A percentile compares a stretch with the other conserved stretches of the same genome.
Evolutionary conservation across 1,140 invertebrate genomes (phyloP).

Genomic region (Tetramorium alpestre): DNA sequence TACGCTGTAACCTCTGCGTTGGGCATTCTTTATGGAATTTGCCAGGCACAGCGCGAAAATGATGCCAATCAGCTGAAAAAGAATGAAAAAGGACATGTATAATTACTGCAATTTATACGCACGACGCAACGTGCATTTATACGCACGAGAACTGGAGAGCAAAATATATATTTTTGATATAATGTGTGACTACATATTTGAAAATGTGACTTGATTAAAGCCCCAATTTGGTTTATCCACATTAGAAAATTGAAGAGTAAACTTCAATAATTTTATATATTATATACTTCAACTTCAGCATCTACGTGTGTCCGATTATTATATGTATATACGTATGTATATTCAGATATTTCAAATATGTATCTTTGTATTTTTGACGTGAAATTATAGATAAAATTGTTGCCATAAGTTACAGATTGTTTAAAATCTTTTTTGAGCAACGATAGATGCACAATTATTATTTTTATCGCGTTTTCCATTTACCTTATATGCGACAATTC

Average conservation of each 20-base stretch:
- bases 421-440: not conserved
- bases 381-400: not conserved
- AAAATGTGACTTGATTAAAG: not conserved
- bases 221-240: not conserved
- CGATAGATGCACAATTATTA: constrained; percentile 10
- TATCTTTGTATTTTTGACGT: not conserved
- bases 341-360: not conserved
- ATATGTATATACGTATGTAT: not conserved
- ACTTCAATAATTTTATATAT: not conserved
- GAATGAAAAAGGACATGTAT: not conserved
- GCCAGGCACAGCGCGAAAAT: constrained; percentile 94
- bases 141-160: not conserved
- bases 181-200: not conserved
- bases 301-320: not conserved
- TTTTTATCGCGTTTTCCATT: not conserved
- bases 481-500: not conserved
- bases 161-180: not conserved
- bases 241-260: not conserved
- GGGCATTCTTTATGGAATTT: constrained; percentile 89
- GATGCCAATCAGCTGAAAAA: constrained; percentile 91
- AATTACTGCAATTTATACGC: not conserved
- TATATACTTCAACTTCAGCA: not conserved
- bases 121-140: not conserved
- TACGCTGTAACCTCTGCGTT: constrained; percentile 86
- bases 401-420: not conserved